Conservation (phyloP, 2,113 vertebrate genomes). For the Phycodurus eques region DNA sequence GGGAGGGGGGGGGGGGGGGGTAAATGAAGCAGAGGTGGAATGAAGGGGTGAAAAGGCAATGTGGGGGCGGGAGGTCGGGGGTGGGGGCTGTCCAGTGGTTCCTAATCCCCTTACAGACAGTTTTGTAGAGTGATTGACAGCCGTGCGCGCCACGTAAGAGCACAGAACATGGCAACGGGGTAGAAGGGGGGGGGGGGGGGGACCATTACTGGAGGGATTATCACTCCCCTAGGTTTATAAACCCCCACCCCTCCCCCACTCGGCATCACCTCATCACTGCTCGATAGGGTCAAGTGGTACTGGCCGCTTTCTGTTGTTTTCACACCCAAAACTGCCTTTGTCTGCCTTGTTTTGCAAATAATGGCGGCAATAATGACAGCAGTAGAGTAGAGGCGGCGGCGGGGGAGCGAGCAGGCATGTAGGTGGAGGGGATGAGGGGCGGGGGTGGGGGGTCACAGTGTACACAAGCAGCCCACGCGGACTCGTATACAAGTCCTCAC, state of each 20-base stretch:
- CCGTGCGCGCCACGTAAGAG: slow-evolving; percentile 58
- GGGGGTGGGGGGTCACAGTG: slow-evolving; percentile 28
- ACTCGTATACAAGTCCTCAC: neutral
- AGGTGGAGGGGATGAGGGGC: neutral
- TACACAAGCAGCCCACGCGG: slow-evolving; percentile 45
- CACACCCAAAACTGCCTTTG: slow-evolving; percentile 49
- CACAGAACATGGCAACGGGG: slow-evolving; percentile 9
- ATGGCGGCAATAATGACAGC: slow-evolving; percentile 21
- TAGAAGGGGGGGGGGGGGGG: slow-evolving; percentile 6
- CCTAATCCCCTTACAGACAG: slow-evolving; percentile 77
- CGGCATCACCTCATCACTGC: slow-evolving; percentile 26
- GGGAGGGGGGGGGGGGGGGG: neutral
- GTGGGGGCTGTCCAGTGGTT: slow-evolving; percentile 47
- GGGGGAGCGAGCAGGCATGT: neutral
- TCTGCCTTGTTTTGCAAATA: slow-evolving; percentile 66
- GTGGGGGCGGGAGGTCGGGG: slow-evolving; percentile 13
- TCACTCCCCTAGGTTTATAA: slow-evolving; percentile 50
- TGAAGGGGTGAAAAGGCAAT: slow-evolving; percentile 13
- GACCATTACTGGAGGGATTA: slow-evolving; percentile 67
- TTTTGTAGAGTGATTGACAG: slow-evolving; percentile 80
- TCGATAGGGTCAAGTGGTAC: slow-evolving; percentile 75
- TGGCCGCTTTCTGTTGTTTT: slow-evolving; percentile 67
- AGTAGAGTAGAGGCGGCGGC: neutral
- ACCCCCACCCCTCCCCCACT: neutral
- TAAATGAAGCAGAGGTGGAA: neutral